Evolutionary conservation across 2,797 vertebrate species (phyloP).

Genomic region (Acanthis flammea): DNA sequence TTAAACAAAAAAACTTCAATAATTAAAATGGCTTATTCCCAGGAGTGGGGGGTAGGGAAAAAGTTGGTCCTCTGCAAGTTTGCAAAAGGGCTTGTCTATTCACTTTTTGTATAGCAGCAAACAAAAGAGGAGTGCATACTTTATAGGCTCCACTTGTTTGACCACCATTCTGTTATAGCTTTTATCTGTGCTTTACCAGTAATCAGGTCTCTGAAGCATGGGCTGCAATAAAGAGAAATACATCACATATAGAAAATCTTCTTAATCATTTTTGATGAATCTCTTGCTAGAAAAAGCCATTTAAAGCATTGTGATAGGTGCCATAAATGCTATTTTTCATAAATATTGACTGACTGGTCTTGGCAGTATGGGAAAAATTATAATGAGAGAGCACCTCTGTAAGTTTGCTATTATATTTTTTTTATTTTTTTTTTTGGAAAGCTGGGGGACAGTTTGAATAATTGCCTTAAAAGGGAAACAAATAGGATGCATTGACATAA

Average conservation of each 20-base stretch:
- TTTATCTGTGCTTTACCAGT: slow-evolving; percentile 71
- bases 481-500: background rate
- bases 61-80: slow-evolving; percentile 72
- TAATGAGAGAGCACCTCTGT: background rate
- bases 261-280: background rate
- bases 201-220: slow-evolving; percentile 47
- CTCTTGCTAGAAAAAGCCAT: background rate
- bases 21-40: slow-evolving; percentile 74
- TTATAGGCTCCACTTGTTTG: slow-evolving; percentile 72
- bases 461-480: background rate
- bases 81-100: slow-evolving; percentile 75
- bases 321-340: background rate
- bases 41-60: slow-evolving; percentile 55
- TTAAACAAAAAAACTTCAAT: slow-evolving; percentile 70
- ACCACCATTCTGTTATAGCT: slow-evolving; percentile 62
- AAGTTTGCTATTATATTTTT: background rate
- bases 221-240: slow-evolving; percentile 8
- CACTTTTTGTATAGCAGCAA: slow-evolving; percentile 76
- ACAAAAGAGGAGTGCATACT: slow-evolving; percentile 77
- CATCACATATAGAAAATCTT: background rate
- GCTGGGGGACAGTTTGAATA: background rate
- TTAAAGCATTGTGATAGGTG: background rate
- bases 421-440: background rate
- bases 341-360: background rate
- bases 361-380: background rate